phyloP scores from a whole-genome alignment of 2,888 invertebrate species.

The Pasiphila rectangulata region DNA sequence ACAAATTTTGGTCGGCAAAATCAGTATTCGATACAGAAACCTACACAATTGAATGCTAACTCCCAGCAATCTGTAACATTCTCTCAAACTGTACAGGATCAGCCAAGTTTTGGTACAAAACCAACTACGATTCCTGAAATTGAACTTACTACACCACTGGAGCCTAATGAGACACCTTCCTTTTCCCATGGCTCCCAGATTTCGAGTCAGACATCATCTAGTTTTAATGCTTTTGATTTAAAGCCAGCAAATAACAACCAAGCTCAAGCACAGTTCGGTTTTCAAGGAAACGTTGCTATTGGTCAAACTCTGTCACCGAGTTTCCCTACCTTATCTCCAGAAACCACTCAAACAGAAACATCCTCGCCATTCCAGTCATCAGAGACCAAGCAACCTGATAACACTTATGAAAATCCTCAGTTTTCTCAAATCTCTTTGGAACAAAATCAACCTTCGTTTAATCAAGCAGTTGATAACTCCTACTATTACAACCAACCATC shows the following conservation, averaged over 20 bases:
- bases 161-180: conserved; percentile 31
- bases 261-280: conserved; percentile 12
- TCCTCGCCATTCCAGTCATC: conserved; percentile 4
- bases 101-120: conserved; percentile 4
- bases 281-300: conserved; percentile 13
- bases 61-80: conserved; percentile 8
- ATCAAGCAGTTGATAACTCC: conserved; percentile 45
- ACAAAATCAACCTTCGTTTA: conserved; percentile 34
- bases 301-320: conserved; percentile 13
- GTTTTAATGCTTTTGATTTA: conserved; percentile 10
- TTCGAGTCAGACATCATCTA: conserved; percentile 16
- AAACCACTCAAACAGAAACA: too few species aligned
- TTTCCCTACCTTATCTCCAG: conserved; percentile 16
- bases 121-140: conserved; percentile 39
- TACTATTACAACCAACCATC: conserved; percentile 60
- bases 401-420: conserved; percentile 7
- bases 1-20: conserved; percentile 2
- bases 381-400: background rate
- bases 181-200: conserved; percentile 18
- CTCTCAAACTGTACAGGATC: conserved; percentile 4
- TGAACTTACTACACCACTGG: conserved; percentile 54
- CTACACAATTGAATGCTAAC: conserved; percentile 9
- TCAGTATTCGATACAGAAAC: too few species aligned
- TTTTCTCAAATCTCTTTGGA: conserved; percentile 10
- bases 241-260: conserved; percentile 12